Conservation (phyloP, 2,797 vertebrate genomes). For the Sebastes trivittatus region DNA sequence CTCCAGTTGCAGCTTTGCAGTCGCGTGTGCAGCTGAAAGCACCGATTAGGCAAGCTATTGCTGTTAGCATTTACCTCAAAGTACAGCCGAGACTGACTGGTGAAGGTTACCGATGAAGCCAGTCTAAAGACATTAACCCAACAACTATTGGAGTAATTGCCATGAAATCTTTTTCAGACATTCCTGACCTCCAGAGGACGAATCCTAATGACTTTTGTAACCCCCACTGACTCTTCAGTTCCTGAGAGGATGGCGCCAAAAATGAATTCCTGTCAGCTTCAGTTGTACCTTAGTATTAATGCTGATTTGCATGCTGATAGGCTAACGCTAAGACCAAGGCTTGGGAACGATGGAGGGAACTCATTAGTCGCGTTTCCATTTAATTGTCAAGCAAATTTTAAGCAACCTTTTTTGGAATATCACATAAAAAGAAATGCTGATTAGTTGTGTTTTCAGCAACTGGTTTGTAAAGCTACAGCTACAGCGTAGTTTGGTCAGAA, state of each 20-base stretch:
- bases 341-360: neutral
- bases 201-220: too few relatives aligned
- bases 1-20: neutral
- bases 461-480: too few relatives aligned
- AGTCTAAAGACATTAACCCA: accelerated
- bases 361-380: neutral
- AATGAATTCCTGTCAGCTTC: accelerated
- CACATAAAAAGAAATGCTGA: too few relatives aligned
- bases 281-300: neutral
- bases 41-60: neutral
- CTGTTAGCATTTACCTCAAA: neutral
- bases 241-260: too few relatives aligned
- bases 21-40: neutral
- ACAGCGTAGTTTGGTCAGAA: too few relatives aligned
- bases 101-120: neutral
- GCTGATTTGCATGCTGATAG: neutral
- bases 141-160: neutral
- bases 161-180: too few relatives aligned
- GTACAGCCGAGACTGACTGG: neutral
- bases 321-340: neutral
- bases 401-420: too few relatives aligned
- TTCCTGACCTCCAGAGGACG: accelerated
- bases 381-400: neutral
- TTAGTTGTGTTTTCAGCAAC: too few relatives aligned
- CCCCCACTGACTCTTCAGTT: neutral